Conservation (phyloP, 2,888 invertebrate genomes). For the Marronus borbonicus region DNA sequence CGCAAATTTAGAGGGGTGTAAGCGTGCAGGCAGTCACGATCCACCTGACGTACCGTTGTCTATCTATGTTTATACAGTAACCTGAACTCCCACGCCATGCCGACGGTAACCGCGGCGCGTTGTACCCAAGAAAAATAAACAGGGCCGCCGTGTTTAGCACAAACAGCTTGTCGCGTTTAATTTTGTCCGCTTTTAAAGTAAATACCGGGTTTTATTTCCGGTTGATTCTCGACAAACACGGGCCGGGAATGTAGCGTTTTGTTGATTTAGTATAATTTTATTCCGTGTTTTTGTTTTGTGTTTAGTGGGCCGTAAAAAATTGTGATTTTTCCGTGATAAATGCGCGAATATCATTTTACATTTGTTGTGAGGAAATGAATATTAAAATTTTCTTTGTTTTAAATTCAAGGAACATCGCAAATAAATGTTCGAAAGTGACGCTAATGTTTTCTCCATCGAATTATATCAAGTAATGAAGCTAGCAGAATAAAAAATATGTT, state of each 20-base stretch:
- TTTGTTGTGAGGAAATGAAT: no score
- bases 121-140: constrained; percentile 5
- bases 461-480: no score
- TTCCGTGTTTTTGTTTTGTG: background rate
- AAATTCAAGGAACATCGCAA: no score
- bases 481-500: no score
- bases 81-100: background rate
- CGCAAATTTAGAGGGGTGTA: background rate
- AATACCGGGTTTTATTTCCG: constrained; percentile 12
- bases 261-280: constrained; percentile 21
- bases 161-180: constrained; percentile 9
- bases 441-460: no score
- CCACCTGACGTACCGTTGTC: constrained; percentile 17
- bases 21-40: constrained; percentile 8
- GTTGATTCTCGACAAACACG: background rate
- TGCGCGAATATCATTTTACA: no score
- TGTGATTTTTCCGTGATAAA: no score
- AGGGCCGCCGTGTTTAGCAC: background rate
- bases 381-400: no score
- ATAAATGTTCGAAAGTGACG: no score
- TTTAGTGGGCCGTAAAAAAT: no score
- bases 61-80: constrained; percentile 22
- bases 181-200: constrained; percentile 15
- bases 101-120: background rate
- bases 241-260: background rate